A percentile compares a stretch with the other conserved stretches of the same genome.
Evolutionary conservation across 2,888 invertebrate species (phyloP).

Genomic region (Ophion ventricosus): DNA sequence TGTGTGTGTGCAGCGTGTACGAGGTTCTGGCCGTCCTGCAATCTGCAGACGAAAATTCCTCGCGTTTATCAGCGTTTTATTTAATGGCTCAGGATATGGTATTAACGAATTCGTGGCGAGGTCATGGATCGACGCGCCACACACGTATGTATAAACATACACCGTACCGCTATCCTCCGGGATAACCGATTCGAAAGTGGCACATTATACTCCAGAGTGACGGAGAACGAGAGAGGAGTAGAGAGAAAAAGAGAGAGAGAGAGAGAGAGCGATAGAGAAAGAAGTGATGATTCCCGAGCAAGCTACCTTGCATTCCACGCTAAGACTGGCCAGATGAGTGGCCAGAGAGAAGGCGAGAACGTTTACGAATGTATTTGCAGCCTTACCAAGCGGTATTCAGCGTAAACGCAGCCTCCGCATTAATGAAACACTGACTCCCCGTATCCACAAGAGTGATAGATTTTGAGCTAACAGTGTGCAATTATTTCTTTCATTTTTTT

Average conservation of each 20-base stretch:
- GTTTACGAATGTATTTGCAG: constrained; percentile 55
- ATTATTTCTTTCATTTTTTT: constrained; percentile 66
- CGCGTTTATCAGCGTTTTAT: constrained; percentile 64
- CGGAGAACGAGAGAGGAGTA: constrained; percentile 14
- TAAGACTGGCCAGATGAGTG: constrained; percentile 55
- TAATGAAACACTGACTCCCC: no score
- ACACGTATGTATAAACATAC: not conserved
- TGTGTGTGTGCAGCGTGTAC: constrained; percentile 4
- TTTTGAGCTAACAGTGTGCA: no score
- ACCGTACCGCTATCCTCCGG: constrained; percentile 40
- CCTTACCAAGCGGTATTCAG: constrained; percentile 21
- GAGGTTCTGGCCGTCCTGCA: constrained; percentile 34
- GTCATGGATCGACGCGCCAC: constrained; percentile 54
- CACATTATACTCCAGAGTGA: constrained; percentile 61
- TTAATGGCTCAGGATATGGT: constrained; percentile 61
- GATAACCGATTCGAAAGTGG: constrained; percentile 66
- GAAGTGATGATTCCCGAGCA: constrained; percentile 45
- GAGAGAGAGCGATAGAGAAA: constrained; percentile 1
- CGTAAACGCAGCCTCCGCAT: not conserved
- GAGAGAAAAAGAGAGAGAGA: constrained; percentile 2
- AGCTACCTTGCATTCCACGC: constrained; percentile 66
- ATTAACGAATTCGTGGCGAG: constrained; percentile 66
- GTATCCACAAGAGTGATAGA: no score
- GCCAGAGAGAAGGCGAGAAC: constrained; percentile 58
- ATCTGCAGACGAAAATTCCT: constrained; percentile 46